Evolutionary conservation across 1,140 invertebrate genomes (phyloP), one percentile per base, ranked within the genome.

Genomic region (Trypoxylus dichotomus): DNA sequence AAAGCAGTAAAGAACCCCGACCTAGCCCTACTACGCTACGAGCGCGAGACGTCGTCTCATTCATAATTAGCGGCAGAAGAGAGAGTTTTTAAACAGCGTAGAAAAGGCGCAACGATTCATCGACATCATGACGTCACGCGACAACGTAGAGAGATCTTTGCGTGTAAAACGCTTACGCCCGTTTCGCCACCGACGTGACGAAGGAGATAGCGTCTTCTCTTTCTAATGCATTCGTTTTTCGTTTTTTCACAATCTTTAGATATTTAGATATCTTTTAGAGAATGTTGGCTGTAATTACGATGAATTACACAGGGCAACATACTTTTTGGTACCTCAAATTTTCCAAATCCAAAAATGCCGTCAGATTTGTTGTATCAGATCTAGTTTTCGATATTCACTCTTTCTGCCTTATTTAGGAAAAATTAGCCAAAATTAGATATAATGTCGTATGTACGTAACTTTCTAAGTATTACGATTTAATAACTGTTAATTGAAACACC

Each of bases 1-100:
- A 83, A 81, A 82, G 81, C 78, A 76, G 80, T 81, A 82, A 83
- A 80, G 82, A 83, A 83, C 83, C 83, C 79, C 82, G 83, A 84
- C 83, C 83, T 84, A 82, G 81, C 83, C 80, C 83, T 83, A 84
- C 83, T 83, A 83, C 77, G 78, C 75, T 76, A 78, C 74, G 73
- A 74, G 74, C 78, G 77, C 80, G 76, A 81, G 80, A 79, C 79
- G 78, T 68, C 77, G 76, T 74, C 79, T 81, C 82, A 81, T 83
- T 83, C 82, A 82, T 82, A 82, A 83, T 80, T 82, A 82, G 79
- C 80, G 80, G 41, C 29, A 37, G 72, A 74, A 37, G 72, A 43
- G 41, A 78, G 76, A 78, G 73, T 82, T 82, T 82, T 82, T 81
- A 81, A 81, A 81, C 81, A 68, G 24, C 24, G 27, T 7, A 37